A percentile compares a stretch with the other conserved stretches of the same genome.
These are phyloP conservation scores for Achlya flavicornis DNA, from an alignment of 2,888 invertebrate species.

Conservation along the genomic window DNA sequence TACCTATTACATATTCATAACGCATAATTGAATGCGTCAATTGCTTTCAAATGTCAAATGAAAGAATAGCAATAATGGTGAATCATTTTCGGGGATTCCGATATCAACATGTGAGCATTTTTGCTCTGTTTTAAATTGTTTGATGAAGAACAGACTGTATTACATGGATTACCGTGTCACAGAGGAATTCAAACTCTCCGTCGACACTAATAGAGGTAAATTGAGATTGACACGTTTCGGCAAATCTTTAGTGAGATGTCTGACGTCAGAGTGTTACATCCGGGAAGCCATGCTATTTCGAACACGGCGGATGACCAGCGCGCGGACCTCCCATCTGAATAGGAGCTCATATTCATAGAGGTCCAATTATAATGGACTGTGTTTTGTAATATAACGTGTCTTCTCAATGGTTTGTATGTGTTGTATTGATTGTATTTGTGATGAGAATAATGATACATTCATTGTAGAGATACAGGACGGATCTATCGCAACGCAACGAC, in stretches of 20 bases:
- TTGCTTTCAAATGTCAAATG: background rate
- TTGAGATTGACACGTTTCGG: constrained; percentile 55
- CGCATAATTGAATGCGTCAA: background rate
- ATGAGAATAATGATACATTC: constrained; percentile 1
- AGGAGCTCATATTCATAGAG: constrained; percentile 17
- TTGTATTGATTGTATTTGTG: background rate
- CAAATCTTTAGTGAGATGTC: constrained; percentile 67
- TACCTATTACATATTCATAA: background rate
- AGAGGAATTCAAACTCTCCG: constrained; percentile 46
- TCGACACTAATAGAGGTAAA: constrained; percentile 46
- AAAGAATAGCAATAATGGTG: background rate
- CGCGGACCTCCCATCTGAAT: constrained; percentile 25
- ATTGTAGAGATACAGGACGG: background rate
- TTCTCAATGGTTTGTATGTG: constrained; percentile 5
- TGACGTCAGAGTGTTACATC: constrained; percentile 75
- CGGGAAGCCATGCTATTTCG: constrained; percentile 79
- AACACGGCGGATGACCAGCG: constrained; percentile 43
- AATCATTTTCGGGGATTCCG: background rate
- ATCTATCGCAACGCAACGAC: background rate
- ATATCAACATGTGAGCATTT: background rate
- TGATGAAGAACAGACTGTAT: background rate
- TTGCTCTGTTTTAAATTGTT: background rate
- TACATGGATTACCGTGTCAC: constrained; percentile 7
- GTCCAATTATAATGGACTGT: constrained; percentile 34
- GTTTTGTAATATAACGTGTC: background rate